These are phyloP conservation scores for Ophioninae sp. DNA, from an alignment of 2,888 invertebrate species.

Conservation along the genomic window DNA sequence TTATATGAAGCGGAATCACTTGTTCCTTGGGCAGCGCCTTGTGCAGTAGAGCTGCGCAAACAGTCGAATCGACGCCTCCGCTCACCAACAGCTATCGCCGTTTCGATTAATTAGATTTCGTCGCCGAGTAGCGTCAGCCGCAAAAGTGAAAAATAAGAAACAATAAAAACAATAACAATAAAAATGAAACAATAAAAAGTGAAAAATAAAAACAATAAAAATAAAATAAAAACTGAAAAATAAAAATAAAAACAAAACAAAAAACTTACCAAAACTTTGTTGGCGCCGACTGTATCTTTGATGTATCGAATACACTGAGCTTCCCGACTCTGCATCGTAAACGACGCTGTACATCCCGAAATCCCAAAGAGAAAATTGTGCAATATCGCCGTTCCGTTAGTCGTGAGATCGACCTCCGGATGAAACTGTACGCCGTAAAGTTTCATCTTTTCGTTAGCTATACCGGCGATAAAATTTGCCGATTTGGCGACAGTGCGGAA, in stretches of 20 bases:
- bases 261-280: slow-evolving; percentile 91
- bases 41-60: slow-evolving; percentile 97
- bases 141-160: background rate
- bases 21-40: slow-evolving; percentile 94
- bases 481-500: slow-evolving; percentile 94
- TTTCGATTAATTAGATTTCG: background rate
- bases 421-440: slow-evolving; percentile 99
- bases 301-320: slow-evolving; percentile 96
- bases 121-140: slow-evolving; percentile 54
- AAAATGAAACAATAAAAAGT: too few species aligned
- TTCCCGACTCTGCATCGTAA: slow-evolving; percentile 93
- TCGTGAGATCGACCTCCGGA: slow-evolving; percentile 98
- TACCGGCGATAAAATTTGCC: slow-evolving; percentile 91
- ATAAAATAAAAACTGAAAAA: too few species aligned
- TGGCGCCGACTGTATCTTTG: slow-evolving; percentile 92
- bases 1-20: slow-evolving; percentile 98
- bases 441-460: slow-evolving; percentile 94
- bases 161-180: too few species aligned
- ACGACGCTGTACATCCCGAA: slow-evolving; percentile 92
- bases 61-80: slow-evolving; percentile 99
- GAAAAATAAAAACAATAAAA: too few species aligned
- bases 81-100: slow-evolving; percentile 90
- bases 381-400: slow-evolving; percentile 94
- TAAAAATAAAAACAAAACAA: too few species aligned
- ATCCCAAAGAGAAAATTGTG: slow-evolving; percentile 97